Evolutionary conservation across 1,140 invertebrate species (phyloP), one percentile per base, ranked within the genome.

Genomic region (Pentalonia nigronervosa): DNA sequence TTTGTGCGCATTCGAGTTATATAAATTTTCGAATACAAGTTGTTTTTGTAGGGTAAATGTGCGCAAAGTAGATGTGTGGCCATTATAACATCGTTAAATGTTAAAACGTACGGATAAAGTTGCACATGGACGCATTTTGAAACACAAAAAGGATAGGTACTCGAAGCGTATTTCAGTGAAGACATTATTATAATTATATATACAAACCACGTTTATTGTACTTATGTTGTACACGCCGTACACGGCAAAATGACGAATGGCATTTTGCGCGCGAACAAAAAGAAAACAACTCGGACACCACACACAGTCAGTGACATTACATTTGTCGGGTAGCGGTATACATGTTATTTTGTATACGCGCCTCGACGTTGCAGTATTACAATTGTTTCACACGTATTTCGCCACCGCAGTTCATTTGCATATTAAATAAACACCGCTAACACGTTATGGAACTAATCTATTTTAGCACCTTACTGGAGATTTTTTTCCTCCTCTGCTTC

Each of bases 361-460:
- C 30, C 60, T 14, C 60, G 60, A 76, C 60, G 60, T n/a, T n/a
- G 60, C 60, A 76, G 60, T n/a, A 76, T 76, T 34, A 30, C 53
- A 23, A 81, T 91, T 91, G 90, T 91, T 91, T 91, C 89, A 90
- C 56, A 90, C 53, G 89, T 41, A 60, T 90, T 67, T 60, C 23
- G 36, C 89, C 56, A 45, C 7, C 30, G 30, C 89, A 90, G 89
- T 90, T 67, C 60, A 81, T 91, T 81, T 48, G 20, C 45, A 45
- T 47, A 34, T 14, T 56, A 90, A 60, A 90, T 25, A 90, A 56
- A 90, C 50, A 25, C 88, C 53, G 88, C 50, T 56, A 88, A 90
- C 41, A n/a, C 60, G 60, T 91, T 53, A 91, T 48, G 90, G 90
- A 91, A 91, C 90, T 81, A 91, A 91, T 91, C 90, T 91, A 45